These are phyloP conservation scores for Lepidurus arcticus DNA, from an alignment of 1,140 invertebrate species.

Conservation along the genomic window DNA sequence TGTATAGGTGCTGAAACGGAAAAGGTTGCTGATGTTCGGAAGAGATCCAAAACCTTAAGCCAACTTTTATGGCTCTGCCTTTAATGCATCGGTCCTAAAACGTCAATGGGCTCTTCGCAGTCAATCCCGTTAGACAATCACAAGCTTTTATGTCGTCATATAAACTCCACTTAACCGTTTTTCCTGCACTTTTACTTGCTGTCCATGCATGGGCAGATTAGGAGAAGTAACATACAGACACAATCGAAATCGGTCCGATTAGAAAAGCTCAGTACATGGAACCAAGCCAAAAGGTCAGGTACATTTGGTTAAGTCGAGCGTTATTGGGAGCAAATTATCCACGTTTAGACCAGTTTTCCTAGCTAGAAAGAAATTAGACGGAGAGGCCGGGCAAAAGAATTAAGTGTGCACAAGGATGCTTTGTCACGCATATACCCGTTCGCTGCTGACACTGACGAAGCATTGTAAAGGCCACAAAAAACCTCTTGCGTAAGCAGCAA, in stretches of 20 bases:
- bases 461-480: too few species aligned
- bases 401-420: too few species aligned
- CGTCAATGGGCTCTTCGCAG: conserved; percentile 7
- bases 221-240: not conserved
- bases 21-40: not conserved
- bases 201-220: not conserved
- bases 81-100: conserved; percentile 10
- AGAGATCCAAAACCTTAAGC: conserved; percentile 14
- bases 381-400: too few species aligned
- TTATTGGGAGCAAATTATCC: too few species aligned
- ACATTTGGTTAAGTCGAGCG: too few species aligned
- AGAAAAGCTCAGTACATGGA: too few species aligned
- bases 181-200: not conserved
- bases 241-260: not conserved
- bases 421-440: too few species aligned
- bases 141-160: conserved; percentile 8
- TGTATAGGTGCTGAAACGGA: not conserved
- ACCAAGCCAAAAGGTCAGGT: too few species aligned
- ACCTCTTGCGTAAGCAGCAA: too few species aligned
- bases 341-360: too few species aligned
- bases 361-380: too few species aligned
- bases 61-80: not conserved
- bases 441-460: too few species aligned
- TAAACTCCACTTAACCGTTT: not conserved
- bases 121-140: conserved; percentile 4